Evolutionary conservation across 2,113 vertebrate species (phyloP), one percentile per base, ranked within the genome.

Genomic region (Onychostoma macrolepis): DNA sequence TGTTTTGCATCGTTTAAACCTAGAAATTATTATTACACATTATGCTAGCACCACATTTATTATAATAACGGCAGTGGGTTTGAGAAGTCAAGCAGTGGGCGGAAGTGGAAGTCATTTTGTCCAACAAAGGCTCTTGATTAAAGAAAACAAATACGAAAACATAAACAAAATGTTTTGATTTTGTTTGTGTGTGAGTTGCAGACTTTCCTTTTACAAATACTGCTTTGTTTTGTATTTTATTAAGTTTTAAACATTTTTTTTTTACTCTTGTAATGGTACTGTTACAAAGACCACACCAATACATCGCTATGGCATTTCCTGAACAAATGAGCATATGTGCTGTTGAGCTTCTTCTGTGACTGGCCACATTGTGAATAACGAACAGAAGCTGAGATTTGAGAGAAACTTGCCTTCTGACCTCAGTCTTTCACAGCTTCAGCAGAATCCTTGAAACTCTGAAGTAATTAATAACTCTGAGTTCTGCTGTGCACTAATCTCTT

Each of bases 381-480:
- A 87, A 45, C 21, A 41, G 58, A 74, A 17, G 15, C 9, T 2
- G 36, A 75, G 67, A 76, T 67, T 87, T 77, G 63, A 33, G 3
- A 53, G 75, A 26, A 71, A 71, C 38, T 71, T 79, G 61, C 9
- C 13, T 48, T 71, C 41, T 65, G 74, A 83, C 83, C 61, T 67
- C 58, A 28, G 65, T 21, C 77, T 48, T 75, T 85, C 43, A 50
- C 83, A 19, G 38, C 45, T 86, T 58, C 28, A 77, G 48, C 87
- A 77, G 78, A 72, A 83, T 88, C 87, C 84, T 88, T 88, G 87
- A 86, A 88, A 85, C 69, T 26, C 43, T 13, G 33, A 82, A 88
- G 85, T 43, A 86, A 88, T 76, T 75, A 88, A 83, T 61, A 85
- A 78, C 71, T 48, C 77, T 11, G 30, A 82, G 79, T 74, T 74